phyloP scores from a whole-genome alignment of 2,113 vertebrate genomes.

The rat (Rattus norvegicus) region GRCr8 NC_086039.1:62226001-62226500 shows the following conservation, averaged over 20 bases:
- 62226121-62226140: slow-evolving; percentile 45
- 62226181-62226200: slow-evolving; percentile 38
- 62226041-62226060: slow-evolving; percentile 40
- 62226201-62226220: slow-evolving; percentile 60
- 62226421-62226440: slow-evolving; percentile 62
- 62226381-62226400: slow-evolving; percentile 29
- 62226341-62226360: slow-evolving; percentile 36
- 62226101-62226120: not conserved
- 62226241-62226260: slow-evolving; percentile 36
- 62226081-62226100: slow-evolving; percentile 46
- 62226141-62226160: not conserved
- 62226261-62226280: not conserved
- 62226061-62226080: slow-evolving; percentile 52
- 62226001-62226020: slow-evolving; percentile 65
- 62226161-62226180: slow-evolving; percentile 49
- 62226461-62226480: slow-evolving; percentile 60
- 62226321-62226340: not conserved
- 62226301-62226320: not conserved
- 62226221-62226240: slow-evolving; percentile 19
- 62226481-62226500: slow-evolving; percentile 77
- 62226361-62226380: slow-evolving; percentile 51
- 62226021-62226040: slow-evolving; percentile 72
- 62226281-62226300: slow-evolving; percentile 44
- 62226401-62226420: slow-evolving; percentile 66
- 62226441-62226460: slow-evolving; percentile 49